These are phyloP conservation scores for Pseudopleuronectes americanus DNA, from an alignment of 2,797 vertebrate species.

Conservation along the genomic window DNA sequence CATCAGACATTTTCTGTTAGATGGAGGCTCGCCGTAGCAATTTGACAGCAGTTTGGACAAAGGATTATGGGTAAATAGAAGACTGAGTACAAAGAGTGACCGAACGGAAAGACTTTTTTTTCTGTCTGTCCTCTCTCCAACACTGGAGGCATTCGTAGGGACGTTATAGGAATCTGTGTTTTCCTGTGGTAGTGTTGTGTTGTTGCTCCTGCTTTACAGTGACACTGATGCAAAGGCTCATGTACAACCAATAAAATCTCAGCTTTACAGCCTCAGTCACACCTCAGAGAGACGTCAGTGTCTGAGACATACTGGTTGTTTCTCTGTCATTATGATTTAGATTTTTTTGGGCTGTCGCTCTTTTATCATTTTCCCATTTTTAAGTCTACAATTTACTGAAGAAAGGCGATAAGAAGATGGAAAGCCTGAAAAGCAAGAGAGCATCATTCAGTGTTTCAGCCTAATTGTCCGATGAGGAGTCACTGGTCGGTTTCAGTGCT, in stretches of 20 bases:
- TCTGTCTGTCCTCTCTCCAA: constrained; percentile 6
- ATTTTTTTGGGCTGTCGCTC: no score
- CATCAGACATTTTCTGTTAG: constrained; percentile 28
- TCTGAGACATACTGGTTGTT: not conserved
- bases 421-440: no score
- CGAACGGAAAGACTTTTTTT: not conserved
- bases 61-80: constrained; percentile 15
- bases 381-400: no score
- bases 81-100: not conserved
- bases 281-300: not conserved
- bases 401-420: not conserved
- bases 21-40: constrained; percentile 1
- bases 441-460: no score
- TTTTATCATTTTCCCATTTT: no score
- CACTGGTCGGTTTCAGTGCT: not conserved
- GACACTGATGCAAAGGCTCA: constrained; percentile 22
- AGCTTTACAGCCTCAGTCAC: constrained; percentile 10
- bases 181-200: constrained; percentile 19
- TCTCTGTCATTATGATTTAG: not conserved
- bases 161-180: constrained; percentile 31
- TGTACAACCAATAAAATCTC: constrained; percentile 15
- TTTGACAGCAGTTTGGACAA: not conserved
- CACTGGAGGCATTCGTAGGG: constrained; percentile 2
- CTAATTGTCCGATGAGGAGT: not conserved
- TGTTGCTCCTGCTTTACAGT: constrained; percentile 30